Percentiles rank a stretch among this genome's conserved stretches.
Evolutionary conservation across 2,113 vertebrate species (phyloP).

Genomic region (Condylura cristata): DNA sequence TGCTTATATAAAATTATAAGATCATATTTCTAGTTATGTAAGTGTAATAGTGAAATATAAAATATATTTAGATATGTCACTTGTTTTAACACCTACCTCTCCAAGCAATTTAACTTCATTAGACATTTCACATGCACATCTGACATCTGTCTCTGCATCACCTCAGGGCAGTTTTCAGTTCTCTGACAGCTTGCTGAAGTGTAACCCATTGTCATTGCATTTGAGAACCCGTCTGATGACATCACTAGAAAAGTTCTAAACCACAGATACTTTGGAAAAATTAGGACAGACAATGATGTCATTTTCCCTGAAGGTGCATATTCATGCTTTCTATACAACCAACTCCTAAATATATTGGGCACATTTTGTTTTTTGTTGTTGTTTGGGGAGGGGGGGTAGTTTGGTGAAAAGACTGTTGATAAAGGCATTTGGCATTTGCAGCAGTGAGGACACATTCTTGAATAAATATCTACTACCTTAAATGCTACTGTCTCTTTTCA

Average conservation of each 20-base stretch:
- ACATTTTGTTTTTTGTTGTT: background rate
- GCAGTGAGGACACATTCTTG: conserved; percentile 11
- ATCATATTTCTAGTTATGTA: background rate
- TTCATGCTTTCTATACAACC: background rate
- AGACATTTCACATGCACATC: background rate
- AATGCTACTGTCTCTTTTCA: conserved; percentile 14
- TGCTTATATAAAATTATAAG: background rate
- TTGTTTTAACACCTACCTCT: background rate
- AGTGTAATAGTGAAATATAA: background rate
- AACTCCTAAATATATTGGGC: background rate
- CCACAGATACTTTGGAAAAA: background rate
- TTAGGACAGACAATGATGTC: background rate
- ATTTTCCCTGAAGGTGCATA: background rate
- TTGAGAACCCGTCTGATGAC: no score
- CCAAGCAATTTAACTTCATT: background rate
- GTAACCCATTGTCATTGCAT: no score
- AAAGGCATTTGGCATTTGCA: conserved; percentile 49
- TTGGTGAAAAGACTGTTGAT: background rate
- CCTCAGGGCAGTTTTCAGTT: no score
- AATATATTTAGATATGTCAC: background rate
- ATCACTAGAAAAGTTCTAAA: background rate
- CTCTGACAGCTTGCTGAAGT: background rate
- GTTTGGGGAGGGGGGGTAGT: background rate
- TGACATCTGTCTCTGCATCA: background rate
- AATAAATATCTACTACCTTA: conserved; percentile 62